A percentile compares a stretch with the other conserved stretches of the same genome.
These are phyloP conservation scores for Oligia strigilis DNA, from an alignment of 2,888 invertebrate genomes.

Conservation along the genomic window DNA sequence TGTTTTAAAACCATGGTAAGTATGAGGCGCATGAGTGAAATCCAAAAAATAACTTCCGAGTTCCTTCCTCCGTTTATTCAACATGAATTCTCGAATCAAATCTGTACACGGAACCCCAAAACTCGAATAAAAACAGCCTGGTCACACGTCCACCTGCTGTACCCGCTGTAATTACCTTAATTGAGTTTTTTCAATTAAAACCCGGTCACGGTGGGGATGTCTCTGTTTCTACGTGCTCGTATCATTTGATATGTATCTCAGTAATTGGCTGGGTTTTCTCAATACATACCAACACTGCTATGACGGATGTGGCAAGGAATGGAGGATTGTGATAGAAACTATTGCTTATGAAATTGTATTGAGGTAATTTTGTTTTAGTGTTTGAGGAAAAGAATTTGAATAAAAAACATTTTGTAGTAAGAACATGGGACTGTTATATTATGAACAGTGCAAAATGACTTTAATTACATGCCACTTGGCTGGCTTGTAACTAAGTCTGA, in stretches of 20 bases:
- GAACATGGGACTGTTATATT: too few species aligned
- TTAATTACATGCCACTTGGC: background rate
- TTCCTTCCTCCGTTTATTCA: background rate
- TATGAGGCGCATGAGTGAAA: background rate
- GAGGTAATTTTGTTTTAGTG: background rate
- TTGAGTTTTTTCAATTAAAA: slow-evolving; percentile 76
- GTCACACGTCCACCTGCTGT: slow-evolving; percentile 77
- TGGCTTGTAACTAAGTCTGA: background rate
- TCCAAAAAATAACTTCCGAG: background rate
- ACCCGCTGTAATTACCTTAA: slow-evolving; percentile 79
- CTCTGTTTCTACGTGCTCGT: slow-evolving; percentile 65
- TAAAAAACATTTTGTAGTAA: background rate
- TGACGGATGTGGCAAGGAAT: slow-evolving; percentile 49
- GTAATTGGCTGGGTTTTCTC: slow-evolving; percentile 76
- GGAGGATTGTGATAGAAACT: slow-evolving; percentile 31
- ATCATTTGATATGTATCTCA: slow-evolving; percentile 76
- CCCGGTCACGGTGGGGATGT: slow-evolving; percentile 76
- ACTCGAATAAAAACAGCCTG: slow-evolving; percentile 57
- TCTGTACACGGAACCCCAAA: slow-evolving; percentile 55
- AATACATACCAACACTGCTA: slow-evolving; percentile 57
- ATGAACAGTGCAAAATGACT: background rate
- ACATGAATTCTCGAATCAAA: background rate
- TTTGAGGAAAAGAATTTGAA: background rate
- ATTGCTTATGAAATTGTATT: slow-evolving; percentile 18
- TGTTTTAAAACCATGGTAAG: too few species aligned